phyloP scores from a whole-genome alignment of 1,140 invertebrate species.

The Dreissena polymorpha region DNA sequence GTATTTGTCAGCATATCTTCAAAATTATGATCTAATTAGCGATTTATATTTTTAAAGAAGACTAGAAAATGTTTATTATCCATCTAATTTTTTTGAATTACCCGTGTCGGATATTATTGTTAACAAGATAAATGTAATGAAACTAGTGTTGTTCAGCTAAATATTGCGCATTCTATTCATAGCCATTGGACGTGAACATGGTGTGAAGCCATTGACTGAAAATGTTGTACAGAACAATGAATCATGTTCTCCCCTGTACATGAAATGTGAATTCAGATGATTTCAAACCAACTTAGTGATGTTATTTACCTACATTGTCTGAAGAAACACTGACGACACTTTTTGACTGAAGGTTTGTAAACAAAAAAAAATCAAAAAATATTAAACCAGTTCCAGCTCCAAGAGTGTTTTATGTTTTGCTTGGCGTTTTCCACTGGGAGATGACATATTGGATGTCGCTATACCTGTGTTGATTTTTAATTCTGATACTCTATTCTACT shows the following conservation, averaged over 20 bases:
- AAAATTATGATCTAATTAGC: not conserved
- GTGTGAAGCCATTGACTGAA: too few species aligned
- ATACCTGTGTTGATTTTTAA: constrained; percentile 1
- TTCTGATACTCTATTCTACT: constrained; percentile 10
- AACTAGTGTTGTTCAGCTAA: too few species aligned
- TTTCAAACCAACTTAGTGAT: constrained; percentile 10
- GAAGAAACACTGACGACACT: not conserved
- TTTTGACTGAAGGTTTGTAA: constrained; percentile 25
- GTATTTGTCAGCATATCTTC: not conserved
- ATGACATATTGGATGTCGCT: constrained; percentile 16
- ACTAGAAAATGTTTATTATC: too few species aligned
- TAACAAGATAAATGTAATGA: too few species aligned
- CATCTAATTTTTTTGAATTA: too few species aligned
- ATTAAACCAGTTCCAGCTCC: constrained; percentile 35
- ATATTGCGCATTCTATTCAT: too few species aligned
- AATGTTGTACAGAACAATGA: too few species aligned
- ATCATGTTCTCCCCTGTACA: too few species aligned
- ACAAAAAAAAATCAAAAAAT: not conserved
- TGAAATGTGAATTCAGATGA: not conserved
- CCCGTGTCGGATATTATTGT: too few species aligned
- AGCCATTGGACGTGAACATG: too few species aligned
- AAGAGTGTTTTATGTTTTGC: not conserved
- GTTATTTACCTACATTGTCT: constrained; percentile 43
- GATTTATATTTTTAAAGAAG: too few species aligned
- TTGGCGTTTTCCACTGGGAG: constrained; percentile 30